phyloP scores from a whole-genome alignment of 2,797 vertebrate genomes.

The Denticeps clupeoides region DNA sequence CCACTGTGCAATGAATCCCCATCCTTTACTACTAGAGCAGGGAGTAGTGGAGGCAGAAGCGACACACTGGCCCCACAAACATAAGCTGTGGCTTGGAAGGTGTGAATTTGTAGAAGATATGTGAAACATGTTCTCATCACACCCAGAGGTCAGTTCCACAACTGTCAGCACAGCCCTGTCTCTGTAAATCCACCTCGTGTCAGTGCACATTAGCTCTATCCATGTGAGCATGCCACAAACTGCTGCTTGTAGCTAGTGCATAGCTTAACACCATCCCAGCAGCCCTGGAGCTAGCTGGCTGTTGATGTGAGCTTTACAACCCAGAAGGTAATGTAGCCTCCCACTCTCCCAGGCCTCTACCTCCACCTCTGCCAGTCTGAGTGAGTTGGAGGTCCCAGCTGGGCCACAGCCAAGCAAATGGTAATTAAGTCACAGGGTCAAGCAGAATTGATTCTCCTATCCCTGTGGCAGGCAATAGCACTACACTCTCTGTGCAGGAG shows the following conservation, averaged over 20 bases:
- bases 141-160: no score
- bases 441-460: slow-evolving; percentile 60
- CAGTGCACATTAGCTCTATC: no score
- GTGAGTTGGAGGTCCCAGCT: slow-evolving; percentile 37
- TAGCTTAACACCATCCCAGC: no score
- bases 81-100: neutral
- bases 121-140: slow-evolving; percentile 7
- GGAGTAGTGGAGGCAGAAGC: slow-evolving; percentile 17
- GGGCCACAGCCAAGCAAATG: slow-evolving; percentile 38
- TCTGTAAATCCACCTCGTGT: no score
- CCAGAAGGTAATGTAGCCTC: slow-evolving; percentile 1
- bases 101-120: slow-evolving; percentile 20
- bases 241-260: no score
- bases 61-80: neutral
- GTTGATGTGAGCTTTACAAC: no score
- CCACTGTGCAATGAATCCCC: no score
- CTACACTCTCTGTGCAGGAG: slow-evolving; percentile 27
- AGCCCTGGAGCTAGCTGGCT: no score
- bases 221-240: no score
- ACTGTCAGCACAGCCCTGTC: no score
- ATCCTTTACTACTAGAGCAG: slow-evolving; percentile 28
- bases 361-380: slow-evolving; percentile 14
- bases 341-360: neutral
- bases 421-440: slow-evolving; percentile 66
- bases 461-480: slow-evolving; percentile 21